Evolutionary conservation across 2,113 vertebrate genomes (phyloP).

Genomic region (Tyto alba): DNA sequence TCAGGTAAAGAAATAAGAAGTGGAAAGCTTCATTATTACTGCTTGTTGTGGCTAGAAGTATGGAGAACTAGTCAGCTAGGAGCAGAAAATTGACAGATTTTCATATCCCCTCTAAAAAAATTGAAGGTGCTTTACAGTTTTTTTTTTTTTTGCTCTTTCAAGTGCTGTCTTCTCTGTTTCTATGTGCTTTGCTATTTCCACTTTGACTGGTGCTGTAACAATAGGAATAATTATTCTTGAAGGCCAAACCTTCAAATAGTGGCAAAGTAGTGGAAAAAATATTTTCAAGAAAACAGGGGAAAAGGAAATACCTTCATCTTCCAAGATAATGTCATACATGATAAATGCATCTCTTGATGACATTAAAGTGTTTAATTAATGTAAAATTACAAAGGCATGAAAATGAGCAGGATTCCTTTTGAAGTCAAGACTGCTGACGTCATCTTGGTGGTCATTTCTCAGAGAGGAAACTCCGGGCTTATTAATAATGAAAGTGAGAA

Average conservation of each 20-base stretch:
- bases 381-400: conserved; percentile 54
- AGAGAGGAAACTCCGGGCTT: background rate
- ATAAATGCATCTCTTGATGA: conserved; percentile 47
- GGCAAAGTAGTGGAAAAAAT: background rate
- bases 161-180: background rate
- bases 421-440: background rate
- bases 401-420: conserved; percentile 37
- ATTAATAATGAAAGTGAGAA: conserved; percentile 22
- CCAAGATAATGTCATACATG: conserved; percentile 10
- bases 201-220: background rate
- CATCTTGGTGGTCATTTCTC: conserved; percentile 36
- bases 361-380: background rate
- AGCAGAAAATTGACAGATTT: conserved; percentile 37
- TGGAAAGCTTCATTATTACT: conserved; percentile 12
- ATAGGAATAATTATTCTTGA: background rate
- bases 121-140: background rate
- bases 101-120: conserved; percentile 31
- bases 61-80: background rate
- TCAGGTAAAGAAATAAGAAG: conserved; percentile 10
- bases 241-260: background rate
- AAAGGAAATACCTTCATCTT: conserved; percentile 14
- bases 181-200: background rate
- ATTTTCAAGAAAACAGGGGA: background rate
- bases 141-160: background rate
- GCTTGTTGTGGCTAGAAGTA: background rate